phyloP scores from a whole-genome alignment of 1,140 invertebrate species.

The Ceratina australensis region DNA sequence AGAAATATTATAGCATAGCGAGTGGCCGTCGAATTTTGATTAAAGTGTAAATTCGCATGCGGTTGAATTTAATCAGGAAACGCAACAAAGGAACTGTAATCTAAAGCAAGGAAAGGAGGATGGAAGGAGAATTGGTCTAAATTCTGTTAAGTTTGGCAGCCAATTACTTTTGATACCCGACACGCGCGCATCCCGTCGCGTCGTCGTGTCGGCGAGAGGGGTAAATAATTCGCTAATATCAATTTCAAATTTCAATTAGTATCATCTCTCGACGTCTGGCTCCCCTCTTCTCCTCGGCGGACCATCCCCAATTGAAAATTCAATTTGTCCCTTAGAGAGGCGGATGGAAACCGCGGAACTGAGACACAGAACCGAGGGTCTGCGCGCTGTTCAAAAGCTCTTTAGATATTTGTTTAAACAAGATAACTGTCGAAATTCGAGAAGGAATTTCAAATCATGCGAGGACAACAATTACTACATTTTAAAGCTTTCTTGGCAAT shows the following conservation, averaged over 20 bases:
- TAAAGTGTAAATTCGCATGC: too few relatives aligned
- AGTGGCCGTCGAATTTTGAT: too few relatives aligned
- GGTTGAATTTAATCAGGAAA: too few relatives aligned
- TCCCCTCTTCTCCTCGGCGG: slow-evolving; percentile 38
- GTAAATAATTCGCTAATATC: slow-evolving; percentile 80
- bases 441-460: too few relatives aligned
- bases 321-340: slow-evolving; percentile 78
- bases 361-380: slow-evolving; percentile 20
- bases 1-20: too few relatives aligned
- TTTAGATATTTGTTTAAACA: too few relatives aligned
- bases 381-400: too few relatives aligned
- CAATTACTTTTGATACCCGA: slow-evolving; percentile 75
- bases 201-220: slow-evolving; percentile 53
- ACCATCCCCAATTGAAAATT: slow-evolving; percentile 77
- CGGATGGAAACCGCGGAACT: slow-evolving; percentile 20
- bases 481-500: too few relatives aligned
- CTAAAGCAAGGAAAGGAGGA: slow-evolving; percentile 55
- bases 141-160: slow-evolving; percentile 74
- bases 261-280: slow-evolving; percentile 77
- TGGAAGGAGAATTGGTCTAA: slow-evolving; percentile 65
- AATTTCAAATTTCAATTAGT: slow-evolving; percentile 82
- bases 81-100: slow-evolving; percentile 16
- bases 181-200: slow-evolving; percentile 69
- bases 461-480: too few relatives aligned
- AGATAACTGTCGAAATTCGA: too few relatives aligned